phyloP scores from a whole-genome alignment of 2,888 invertebrate species.

The Cheilosia vulpina region DNA sequence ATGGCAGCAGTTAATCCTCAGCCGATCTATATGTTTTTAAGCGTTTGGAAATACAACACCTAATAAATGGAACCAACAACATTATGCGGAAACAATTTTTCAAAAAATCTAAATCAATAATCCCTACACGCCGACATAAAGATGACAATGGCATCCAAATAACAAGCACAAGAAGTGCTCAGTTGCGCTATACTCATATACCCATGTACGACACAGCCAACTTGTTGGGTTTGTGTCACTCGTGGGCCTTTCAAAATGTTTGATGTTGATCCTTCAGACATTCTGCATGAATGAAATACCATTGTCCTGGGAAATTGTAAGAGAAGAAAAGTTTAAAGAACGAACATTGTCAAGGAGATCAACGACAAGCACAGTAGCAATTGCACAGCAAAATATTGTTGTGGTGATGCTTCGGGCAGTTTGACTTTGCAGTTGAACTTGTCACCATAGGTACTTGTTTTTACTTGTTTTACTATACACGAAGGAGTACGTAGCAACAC shows the following conservation, averaged over 20 bases:
- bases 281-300: neutral
- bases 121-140: too few species aligned
- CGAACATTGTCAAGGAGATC: slow-evolving; percentile 3
- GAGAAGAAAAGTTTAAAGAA: slow-evolving; percentile 3
- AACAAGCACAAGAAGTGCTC: too few species aligned
- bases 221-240: neutral
- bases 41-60: too few species aligned
- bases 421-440: slow-evolving; percentile 9
- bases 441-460: neutral
- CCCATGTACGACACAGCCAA: neutral
- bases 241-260: neutral
- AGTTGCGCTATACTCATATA: too few species aligned
- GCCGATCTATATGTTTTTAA: too few species aligned
- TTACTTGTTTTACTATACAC: neutral
- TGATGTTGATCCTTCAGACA: slow-evolving; percentile 12
- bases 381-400: neutral
- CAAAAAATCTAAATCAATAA: too few species aligned
- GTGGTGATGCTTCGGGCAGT: neutral
- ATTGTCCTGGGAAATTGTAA: neutral
- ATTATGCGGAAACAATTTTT: too few species aligned
- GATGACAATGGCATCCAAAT: too few species aligned
- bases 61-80: too few species aligned
- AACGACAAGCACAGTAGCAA: neutral
- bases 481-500: too few species aligned
- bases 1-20: too few species aligned